phyloP scores from a whole-genome alignment of 2,888 invertebrate species.

The Drosophila aldrichi region DNA sequence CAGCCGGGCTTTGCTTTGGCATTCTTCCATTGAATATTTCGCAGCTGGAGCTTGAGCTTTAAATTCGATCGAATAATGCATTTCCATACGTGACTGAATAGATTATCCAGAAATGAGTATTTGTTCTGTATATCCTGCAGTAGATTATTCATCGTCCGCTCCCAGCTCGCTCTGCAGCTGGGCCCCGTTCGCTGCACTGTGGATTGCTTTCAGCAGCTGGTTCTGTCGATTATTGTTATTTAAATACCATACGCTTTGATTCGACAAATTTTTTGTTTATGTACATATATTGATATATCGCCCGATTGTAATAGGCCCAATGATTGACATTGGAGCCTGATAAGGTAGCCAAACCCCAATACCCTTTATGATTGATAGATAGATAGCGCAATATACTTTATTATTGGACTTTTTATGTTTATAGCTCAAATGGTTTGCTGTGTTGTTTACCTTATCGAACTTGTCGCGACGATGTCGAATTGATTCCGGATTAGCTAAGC shows the following conservation, averaged over 20 bases:
- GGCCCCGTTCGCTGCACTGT: conserved; percentile 33
- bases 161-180: conserved; percentile 44
- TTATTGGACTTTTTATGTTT: conserved; percentile 19
- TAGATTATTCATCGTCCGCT: conserved; percentile 59
- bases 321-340: conserved; percentile 16
- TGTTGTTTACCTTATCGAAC: conserved; percentile 40
- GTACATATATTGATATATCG: conserved; percentile 37
- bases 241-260: conserved; percentile 11
- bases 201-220: conserved; percentile 11
- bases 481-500: conserved; percentile 37
- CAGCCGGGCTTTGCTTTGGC: conserved; percentile 89
- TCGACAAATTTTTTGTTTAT: conserved; percentile 19
- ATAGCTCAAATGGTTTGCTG: conserved; percentile 30
- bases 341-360: conserved; percentile 17
- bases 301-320: conserved; percentile 29
- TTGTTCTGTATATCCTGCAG: conserved; percentile 82
- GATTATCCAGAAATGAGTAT: conserved; percentile 82
- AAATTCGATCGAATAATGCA: conserved; percentile 81
- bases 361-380: conserved; percentile 33
- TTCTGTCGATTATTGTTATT: conserved; percentile 5
- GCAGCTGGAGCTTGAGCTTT: conserved; percentile 76
- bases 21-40: conserved; percentile 92
- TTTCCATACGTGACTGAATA: conserved; percentile 82
- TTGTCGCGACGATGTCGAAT: conserved; percentile 16
- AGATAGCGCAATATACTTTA: neutral